Percentiles rank a stretch among this genome's conserved stretches.
Evolutionary conservation across 2,888 invertebrate genomes (phyloP).

Genomic region (Myopa tessellatipennis): DNA sequence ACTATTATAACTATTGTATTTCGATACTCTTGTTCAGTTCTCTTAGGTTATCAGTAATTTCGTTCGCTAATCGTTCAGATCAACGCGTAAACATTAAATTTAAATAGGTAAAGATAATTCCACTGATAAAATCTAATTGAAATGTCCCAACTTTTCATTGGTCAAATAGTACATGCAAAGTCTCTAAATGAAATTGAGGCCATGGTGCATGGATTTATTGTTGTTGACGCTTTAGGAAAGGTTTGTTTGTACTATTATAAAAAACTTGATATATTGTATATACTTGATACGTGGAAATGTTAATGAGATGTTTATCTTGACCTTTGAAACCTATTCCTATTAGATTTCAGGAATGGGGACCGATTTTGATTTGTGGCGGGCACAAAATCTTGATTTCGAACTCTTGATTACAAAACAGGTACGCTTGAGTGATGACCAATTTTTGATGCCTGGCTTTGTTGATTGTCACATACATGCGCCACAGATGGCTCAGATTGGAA

Average conservation of each 20-base stretch:
- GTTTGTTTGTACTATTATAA: constrained; percentile 59
- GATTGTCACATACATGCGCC: constrained; percentile 93
- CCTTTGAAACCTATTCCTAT: background rate
- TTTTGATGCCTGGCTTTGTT: constrained; percentile 88
- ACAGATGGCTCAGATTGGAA: constrained; percentile 87
- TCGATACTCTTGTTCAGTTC: no score
- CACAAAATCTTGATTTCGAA: constrained; percentile 29
- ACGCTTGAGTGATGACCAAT: constrained; percentile 70
- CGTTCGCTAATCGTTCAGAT: no score
- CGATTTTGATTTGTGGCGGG: constrained; percentile 56
- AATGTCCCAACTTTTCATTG: constrained; percentile 63
- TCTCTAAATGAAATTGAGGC: constrained; percentile 66
- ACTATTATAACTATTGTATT: no score
- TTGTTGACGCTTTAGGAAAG: constrained; percentile 71
- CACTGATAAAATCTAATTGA: background rate
- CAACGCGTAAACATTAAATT: background rate
- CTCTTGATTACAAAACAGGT: constrained; percentile 47
- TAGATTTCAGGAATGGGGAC: constrained; percentile 69
- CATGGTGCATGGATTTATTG: constrained; percentile 71
- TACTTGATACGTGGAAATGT: background rate
- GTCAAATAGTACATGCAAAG: constrained; percentile 67
- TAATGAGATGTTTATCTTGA: background rate
- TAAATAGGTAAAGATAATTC: background rate
- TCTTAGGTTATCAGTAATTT: no score
- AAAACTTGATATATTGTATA: background rate